Base-by-base conservation (phyloP, 92 coral and sea anemone genomes). In the Bergia puertoricense region DNA sequence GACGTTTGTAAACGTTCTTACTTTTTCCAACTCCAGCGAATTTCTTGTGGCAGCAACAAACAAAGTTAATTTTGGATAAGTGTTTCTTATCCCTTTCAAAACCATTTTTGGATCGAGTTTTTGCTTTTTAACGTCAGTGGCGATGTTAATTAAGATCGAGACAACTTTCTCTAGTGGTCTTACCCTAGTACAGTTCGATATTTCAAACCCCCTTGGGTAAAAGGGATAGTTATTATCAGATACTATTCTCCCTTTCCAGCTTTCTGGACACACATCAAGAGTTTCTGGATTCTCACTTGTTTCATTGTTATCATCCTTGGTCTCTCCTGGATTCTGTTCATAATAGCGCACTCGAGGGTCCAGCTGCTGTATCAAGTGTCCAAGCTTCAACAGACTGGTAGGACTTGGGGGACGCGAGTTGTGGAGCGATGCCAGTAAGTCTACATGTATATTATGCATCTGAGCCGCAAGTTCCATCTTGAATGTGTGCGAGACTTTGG, bases 201-300 rank as follows among this genome's bases (percentile, higher is more conserved):
- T 80, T 36, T 45, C 88, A 91, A 89, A 91, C 8, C 91, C 90
- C 22, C 41, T 46, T 0, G 76, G 85, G 39, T 87, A 91, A 59
- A 77, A 91, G 11, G 88, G 93, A 38, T 91, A 74, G 22, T 91
- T 89, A 46, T 44, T 73, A 36, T 57, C 79, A 8, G 39, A 5
- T 37, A 71, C 67, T 57, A 57, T 57, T 9, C 56, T 65, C n/a
- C 91, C 93, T 41, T 81, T 85, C 67, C 68, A 91, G 67, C 51
- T 44, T 82, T 91, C 93, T 18, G 93, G 93, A 74, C 91, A 91
- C 36, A 91, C 93, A 69, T 88, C 93, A 30, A 91, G 69, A 13
- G 62, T 73, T 16, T 41, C 86, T 11, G 74, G 80, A 14, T 68
- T 69, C 23, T 36, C 23, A 62, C 20, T 37, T 15, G 44, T 46